Base-by-base conservation (phyloP, 2,888 invertebrate genomes). In the Tillus elongatus region DNA sequence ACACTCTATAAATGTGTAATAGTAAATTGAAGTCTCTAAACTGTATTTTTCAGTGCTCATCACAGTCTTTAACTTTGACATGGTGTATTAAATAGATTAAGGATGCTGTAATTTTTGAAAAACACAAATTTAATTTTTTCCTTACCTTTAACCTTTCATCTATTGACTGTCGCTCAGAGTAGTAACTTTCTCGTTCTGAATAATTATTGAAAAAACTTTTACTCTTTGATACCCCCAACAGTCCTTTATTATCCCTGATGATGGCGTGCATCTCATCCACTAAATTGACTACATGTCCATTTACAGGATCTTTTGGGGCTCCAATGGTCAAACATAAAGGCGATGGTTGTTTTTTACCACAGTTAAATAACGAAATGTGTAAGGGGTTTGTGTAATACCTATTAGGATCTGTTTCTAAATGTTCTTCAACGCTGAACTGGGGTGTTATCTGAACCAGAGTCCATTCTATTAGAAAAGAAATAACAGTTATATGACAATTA, bases 401-500 rank as follows among this genome's bases (percentile, higher is more conserved):
- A n/a, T 55, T 44, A 4, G 41, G 13, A 41, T 53, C 43, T 13
- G 53, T 34, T 37, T 57, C 52, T 10, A 51, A 39, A 36, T 46
- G 43, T 39, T 60, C 56, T 37, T 49, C 24, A 12, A 47, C 33
- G 45, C 51, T 56, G 44, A 47, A 53, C 4, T 51, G 43, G 0
- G 72, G 68, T 4, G 75, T 74, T 39, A 77, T 41, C 51, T 77
- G 77, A 34, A 77, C 54, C 34, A 77, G 48, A 1, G 75, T 75
- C 77, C 77, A 77, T 63, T 77, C 77, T 75, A n/a, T n/a, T n/a
- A n/a, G 62, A 41, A 60, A 66, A 41, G 46, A 41, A 32, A 32
- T 16, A 36, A 35, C 33, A 37, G 39, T 33, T 19, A 30, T 16
- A 24, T 33, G n/a, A 26, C 9, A 12, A 13, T 30, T 13, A 24